Percentiles rank a stretch among this genome's conserved stretches.
These are phyloP conservation scores for Pecten maximus DNA, from an alignment of 2,888 invertebrate species.

Conservation along the genomic window DNA sequence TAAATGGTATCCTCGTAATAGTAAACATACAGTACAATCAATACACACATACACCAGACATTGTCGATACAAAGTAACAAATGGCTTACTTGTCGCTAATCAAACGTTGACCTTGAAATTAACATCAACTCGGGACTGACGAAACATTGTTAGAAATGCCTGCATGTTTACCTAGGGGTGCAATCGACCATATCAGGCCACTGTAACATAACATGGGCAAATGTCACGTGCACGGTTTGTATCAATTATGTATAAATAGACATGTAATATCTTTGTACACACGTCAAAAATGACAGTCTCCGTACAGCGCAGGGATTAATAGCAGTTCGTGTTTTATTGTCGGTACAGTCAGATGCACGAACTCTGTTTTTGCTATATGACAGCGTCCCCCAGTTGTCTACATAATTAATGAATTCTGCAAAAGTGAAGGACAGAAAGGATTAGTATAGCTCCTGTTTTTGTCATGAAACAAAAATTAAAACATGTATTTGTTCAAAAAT, in stretches of 20 bases:
- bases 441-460: neutral
- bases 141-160: neutral
- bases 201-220: neutral
- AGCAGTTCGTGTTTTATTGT: neutral
- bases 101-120: neutral
- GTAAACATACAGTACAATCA: too few species aligned
- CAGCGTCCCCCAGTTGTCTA: neutral
- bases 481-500: neutral
- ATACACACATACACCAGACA: too few species aligned
- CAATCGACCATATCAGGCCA: neutral
- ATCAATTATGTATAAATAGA: neutral
- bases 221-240: neutral
- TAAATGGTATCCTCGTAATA: too few species aligned
- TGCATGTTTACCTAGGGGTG: neutral
- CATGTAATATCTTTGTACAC: neutral
- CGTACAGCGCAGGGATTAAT: neutral
- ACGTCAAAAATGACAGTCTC: neutral
- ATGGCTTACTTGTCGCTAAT: too few species aligned
- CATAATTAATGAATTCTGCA: neutral
- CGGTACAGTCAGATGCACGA: neutral
- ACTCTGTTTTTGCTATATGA: neutral
- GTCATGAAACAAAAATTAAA: neutral
- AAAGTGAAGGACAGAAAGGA: neutral
- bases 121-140: neutral
- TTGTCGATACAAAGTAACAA: too few species aligned